Base-by-base conservation (phyloP, 2,888 invertebrate species). In the Chymomyza procnemis region DNA sequence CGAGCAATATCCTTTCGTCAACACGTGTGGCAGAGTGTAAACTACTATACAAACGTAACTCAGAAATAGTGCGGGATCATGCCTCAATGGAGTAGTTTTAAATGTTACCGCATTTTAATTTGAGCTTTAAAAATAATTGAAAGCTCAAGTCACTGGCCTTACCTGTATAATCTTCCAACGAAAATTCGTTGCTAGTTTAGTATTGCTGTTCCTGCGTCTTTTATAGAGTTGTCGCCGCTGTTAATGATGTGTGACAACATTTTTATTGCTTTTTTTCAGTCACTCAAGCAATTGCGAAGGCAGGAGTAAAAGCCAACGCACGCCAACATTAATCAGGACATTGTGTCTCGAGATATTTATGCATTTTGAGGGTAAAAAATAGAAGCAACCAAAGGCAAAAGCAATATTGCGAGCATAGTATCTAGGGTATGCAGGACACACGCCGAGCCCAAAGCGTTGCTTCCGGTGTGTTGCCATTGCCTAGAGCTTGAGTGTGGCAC, bases 241-340 rank as follows among this genome's bases (percentile, higher is more conserved):
- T 73, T 75, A 81, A 84, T 84, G 85, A 84, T 79, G 82, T 85
- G 84, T 87, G 87, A 78, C 85, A 87, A 71, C 64, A 80, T 66
- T 85, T 87, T 82, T 87, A 80, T 78, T 78, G 77, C 78, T 71
- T 62, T 61, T 50, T 66, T 52, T 18, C 14, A n/a, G 50, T n/a
- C 61, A 67, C 54, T 57, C 61, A 12, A 64, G 26, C 50, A 30
- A 22, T 3, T 16, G 16, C 4, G 12, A 41, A 48, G 55, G 71
- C 50, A 65, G 71, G 85, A 83, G 85, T 81, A 81, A 81, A 81
- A 81, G 80, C 85, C 73, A 79, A 79, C 80, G 80, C 71, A 72
- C 67, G 87, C 85, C 87, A 86, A 86, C 83, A 83, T 83, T 83
- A 86, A 83, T 83, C 83, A 83, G 86, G 78, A 78, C 85, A 78